Evolutionary conservation across 2,113 vertebrate genomes (phyloP).

Genomic region (Marcusenius ussheri): DNA sequence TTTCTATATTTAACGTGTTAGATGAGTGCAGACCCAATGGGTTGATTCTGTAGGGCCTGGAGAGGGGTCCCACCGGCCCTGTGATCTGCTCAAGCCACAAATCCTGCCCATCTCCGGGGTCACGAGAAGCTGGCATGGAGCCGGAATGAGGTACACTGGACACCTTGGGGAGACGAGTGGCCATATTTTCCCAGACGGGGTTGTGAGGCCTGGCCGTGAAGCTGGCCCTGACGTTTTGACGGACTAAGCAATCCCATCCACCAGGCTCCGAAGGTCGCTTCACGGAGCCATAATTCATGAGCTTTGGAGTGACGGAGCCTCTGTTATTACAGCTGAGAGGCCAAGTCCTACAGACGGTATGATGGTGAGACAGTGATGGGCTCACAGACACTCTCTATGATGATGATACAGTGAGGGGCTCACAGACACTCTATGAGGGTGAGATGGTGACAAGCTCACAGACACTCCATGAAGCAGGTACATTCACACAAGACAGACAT

Average conservation of each 20-base stretch:
- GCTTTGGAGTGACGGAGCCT: neutral
- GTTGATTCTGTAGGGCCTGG: neutral
- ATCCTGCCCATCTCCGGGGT: neutral
- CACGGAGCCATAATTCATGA: conserved; percentile 12
- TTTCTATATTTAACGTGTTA: neutral
- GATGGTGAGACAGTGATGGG: neutral
- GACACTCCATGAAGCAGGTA: neutral
- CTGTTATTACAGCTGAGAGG: conserved; percentile 14
- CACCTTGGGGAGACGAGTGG: neutral
- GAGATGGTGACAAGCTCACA: neutral
- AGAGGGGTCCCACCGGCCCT: neutral
- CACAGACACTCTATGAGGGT: neutral
- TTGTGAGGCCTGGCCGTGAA: neutral
- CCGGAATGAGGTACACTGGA: neutral
- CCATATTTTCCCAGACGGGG: neutral
- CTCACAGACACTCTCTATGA: neutral
- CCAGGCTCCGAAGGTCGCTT: conserved; percentile 3
- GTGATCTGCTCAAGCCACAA: neutral
- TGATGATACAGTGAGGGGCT: neutral
- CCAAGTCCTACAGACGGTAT: neutral
- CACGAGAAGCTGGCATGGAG: neutral
- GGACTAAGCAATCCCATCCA: neutral
- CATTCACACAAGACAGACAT: neutral
- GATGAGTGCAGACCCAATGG: neutral
- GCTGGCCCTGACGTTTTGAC: neutral